These are phyloP conservation scores for Acanthosepion pharaonis DNA, from an alignment of 2,888 invertebrate species.

Conservation along the genomic window DNA sequence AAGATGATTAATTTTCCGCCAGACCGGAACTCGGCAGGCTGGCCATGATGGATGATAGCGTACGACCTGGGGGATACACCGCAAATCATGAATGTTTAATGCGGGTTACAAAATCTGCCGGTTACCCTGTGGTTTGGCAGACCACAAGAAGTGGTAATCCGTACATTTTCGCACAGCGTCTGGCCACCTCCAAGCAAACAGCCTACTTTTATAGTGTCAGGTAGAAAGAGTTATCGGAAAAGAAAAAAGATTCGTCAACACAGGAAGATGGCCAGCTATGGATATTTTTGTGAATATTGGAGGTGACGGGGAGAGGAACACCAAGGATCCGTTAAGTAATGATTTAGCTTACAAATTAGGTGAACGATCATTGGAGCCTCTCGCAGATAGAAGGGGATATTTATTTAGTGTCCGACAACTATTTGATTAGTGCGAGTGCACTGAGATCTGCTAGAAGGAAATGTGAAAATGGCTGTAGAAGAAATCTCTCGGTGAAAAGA, in stretches of 20 bases:
- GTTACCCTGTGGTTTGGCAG: slow-evolving; percentile 12
- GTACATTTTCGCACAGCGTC: not conserved
- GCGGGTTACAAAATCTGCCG: not conserved
- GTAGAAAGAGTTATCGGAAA: slow-evolving; percentile 20
- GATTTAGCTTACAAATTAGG: not conserved
- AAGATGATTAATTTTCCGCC: not conserved
- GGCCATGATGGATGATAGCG: not conserved
- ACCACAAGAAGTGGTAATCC: slow-evolving; percentile 33
- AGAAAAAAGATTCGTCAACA: not conserved
- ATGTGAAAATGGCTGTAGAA: not conserved
- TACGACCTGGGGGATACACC: slow-evolving; percentile 21
- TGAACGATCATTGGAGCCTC: not conserved
- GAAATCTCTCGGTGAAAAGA: not conserved
- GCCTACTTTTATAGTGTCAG: not conserved
- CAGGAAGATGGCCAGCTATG: not conserved
- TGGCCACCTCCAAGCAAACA: not conserved
- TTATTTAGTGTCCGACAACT: not conserved
- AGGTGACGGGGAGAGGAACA: not conserved
- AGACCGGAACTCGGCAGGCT: slow-evolving; percentile 15
- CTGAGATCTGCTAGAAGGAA: not conserved
- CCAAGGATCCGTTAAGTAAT: not conserved
- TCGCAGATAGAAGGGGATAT: not conserved
- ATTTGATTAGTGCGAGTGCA: not conserved
- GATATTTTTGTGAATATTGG: not conserved
- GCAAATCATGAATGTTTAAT: slow-evolving; percentile 1